Evolutionary conservation across 2,113 vertebrate genomes (phyloP).

Genomic region (Rhagologus leucostigma): DNA sequence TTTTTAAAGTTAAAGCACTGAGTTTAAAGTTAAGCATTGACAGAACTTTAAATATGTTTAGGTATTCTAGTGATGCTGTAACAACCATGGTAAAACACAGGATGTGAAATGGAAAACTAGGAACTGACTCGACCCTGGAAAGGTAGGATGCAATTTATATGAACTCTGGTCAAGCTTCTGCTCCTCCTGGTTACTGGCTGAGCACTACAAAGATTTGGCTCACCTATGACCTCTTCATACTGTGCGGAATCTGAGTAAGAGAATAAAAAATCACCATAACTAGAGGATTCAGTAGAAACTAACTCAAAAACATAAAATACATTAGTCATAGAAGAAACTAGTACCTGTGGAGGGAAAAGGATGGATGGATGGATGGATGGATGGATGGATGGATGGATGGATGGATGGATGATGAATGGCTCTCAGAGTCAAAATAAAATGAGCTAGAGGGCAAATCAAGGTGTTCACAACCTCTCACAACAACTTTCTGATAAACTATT

Average conservation of each 20-base stretch:
- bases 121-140: background rate
- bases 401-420: background rate
- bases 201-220: background rate
- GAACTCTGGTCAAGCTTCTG: background rate
- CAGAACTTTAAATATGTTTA: background rate
- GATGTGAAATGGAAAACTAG: background rate
- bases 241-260: background rate
- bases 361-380: background rate
- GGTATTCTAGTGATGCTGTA: background rate
- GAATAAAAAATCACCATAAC: background rate
- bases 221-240: background rate
- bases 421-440: background rate
- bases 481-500: background rate
- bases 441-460: background rate
- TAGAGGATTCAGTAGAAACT: background rate
- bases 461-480: background rate
- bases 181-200: background rate
- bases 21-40: background rate
- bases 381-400: background rate
- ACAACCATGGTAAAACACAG: background rate
- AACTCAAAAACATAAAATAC: background rate
- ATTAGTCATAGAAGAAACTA: background rate
- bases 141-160: background rate
- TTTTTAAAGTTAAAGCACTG: background rate
- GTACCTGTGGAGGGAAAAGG: background rate